Evolutionary conservation across 2,797 vertebrate species (phyloP), one percentile per base, ranked within the genome.

Genomic region (Microhierax caerulescens): DNA sequence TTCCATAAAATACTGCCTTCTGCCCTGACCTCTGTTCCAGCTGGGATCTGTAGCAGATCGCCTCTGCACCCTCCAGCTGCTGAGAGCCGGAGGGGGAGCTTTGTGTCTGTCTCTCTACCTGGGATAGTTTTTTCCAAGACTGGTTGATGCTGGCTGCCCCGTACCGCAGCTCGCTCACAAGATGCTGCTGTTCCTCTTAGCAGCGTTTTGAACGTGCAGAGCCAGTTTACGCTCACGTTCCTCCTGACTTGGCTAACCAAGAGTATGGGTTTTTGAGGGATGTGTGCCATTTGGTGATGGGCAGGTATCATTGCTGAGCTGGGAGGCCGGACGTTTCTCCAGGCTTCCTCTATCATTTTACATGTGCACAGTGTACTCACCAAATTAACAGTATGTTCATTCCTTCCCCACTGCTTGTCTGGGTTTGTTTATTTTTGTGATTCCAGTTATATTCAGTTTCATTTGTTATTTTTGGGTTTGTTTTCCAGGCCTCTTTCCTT

Each of bases 341-440:
- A 30, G 68, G 65, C 53, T 77, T 72, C 32, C 32, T 69, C 37
- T 69, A 11, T 20, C 36, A 57, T 61, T 95, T 79, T 53, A 64
- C 61, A 37, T 68, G 84, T 41, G 81, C 88, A 70, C 0, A 0
- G 73, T 81, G 88, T 90, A 77, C 84, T 89, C 36, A 54, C 65
- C 37, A 88, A 50, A 87, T 89, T 82, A 95, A 69, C 70, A 81
- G n/a, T 30, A 51, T 14, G 76, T 65, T 81, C 50, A 13, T 84
- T 95, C 70, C 68, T 89, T 63, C 59, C 70, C 43, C 47, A 47
- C 74, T 3, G 2, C 59, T 85, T 91, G 59, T 79, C 80, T 92
- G 84, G 7, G 34, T 76, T 88, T 82, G 80, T 89, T 95, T 95
- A 85, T 86, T 95, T 90, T 84, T 86, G 37, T 72, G 88, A 78